phyloP scores from a whole-genome alignment of 2,797 vertebrate species.

The Chromis chromis region DNA sequence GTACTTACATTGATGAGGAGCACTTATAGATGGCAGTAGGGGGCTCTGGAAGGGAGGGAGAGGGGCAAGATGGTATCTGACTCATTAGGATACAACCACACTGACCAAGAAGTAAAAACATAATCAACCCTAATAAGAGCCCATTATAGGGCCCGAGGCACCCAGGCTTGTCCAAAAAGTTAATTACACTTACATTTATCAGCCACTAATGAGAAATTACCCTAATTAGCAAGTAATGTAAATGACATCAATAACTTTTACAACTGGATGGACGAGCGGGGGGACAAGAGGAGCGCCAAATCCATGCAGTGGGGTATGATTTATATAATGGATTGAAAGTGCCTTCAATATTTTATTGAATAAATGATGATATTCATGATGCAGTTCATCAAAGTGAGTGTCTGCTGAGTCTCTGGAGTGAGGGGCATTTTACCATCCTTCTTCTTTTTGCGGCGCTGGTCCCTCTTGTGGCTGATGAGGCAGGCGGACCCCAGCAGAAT shows the following conservation, averaged over 20 bases:
- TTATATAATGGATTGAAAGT: slow-evolving; percentile 72
- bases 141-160: slow-evolving; percentile 59
- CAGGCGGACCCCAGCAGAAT: slow-evolving; percentile 89
- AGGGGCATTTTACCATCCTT: slow-evolving; percentile 75
- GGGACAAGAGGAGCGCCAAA: slow-evolving; percentile 57
- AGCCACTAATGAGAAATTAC: slow-evolving; percentile 76
- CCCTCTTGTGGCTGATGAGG: slow-evolving; percentile 87
- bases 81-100: slow-evolving; percentile 70
- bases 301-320: slow-evolving; percentile 64
- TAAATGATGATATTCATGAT: slow-evolving; percentile 74
- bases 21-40: slow-evolving; percentile 90
- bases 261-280: slow-evolving; percentile 57
- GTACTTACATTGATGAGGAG: slow-evolving; percentile 90
- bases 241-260: slow-evolving; percentile 78
- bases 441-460: slow-evolving; percentile 72
- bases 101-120: slow-evolving; percentile 75
- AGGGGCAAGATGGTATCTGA: slow-evolving; percentile 65
- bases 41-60: slow-evolving; percentile 86
- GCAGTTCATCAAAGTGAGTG: slow-evolving; percentile 71
- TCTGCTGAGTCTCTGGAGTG: slow-evolving; percentile 50
- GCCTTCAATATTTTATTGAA: slow-evolving; percentile 74
- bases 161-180: slow-evolving; percentile 68
- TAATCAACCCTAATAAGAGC: slow-evolving; percentile 61
- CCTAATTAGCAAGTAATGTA: slow-evolving; percentile 78
- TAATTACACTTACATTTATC: slow-evolving; percentile 78